These are phyloP conservation scores for Lagopus muta DNA, from an alignment of 2,113 vertebrate genomes.

Conservation along the genomic window DNA sequence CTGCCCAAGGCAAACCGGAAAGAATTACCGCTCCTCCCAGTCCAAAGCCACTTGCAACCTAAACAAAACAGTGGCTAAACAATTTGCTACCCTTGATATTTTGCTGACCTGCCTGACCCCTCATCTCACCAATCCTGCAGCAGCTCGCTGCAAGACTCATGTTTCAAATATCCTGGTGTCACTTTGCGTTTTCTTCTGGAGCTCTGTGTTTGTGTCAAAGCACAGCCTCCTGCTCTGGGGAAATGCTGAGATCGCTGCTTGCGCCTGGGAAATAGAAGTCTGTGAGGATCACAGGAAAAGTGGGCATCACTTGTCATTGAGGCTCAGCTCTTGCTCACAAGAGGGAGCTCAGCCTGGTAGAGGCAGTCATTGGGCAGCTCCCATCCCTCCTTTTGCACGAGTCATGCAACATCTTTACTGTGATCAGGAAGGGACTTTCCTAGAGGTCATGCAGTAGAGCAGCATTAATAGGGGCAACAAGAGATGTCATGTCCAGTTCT, in stretches of 20 bases:
- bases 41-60: conserved; percentile 17
- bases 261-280: not conserved
- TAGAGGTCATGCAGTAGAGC: not conserved
- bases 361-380: fast-evolving
- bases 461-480: not conserved
- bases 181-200: fast-evolving
- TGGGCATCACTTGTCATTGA: not conserved
- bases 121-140: not conserved
- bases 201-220: not conserved
- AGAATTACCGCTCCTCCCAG: not conserved
- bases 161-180: fast-evolving
- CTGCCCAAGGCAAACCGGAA: conserved; percentile 25
- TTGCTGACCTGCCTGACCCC: not conserved
- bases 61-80: conserved; percentile 46
- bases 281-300: fast-evolving
- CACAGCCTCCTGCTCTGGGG: not conserved
- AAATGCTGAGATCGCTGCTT: not conserved
- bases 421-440: not conserved
- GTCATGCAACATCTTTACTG: not conserved
- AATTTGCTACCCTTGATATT: conserved; percentile 47
- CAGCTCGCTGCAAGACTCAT: fast-evolving
- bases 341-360: not conserved
- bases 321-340: not conserved
- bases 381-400: not conserved
- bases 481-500: fast-evolving